A percentile compares a stretch with the other conserved stretches of the same genome.
Conservation (phyloP, 2,113 vertebrate species). For the Polyodon spathula region DNA sequence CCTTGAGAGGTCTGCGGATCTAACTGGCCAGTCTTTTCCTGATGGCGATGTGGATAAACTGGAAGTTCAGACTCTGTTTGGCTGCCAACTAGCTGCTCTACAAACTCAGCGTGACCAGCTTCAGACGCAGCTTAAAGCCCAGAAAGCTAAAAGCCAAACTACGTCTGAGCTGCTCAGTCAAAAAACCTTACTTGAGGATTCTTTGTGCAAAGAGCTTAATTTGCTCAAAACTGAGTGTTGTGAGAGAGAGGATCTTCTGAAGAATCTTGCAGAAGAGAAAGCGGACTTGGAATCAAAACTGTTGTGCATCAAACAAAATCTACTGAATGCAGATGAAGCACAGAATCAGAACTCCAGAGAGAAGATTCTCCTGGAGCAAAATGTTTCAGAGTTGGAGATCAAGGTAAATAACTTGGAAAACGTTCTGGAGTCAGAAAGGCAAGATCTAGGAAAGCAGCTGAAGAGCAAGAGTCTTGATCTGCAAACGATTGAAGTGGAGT, state of each 20-base stretch:
- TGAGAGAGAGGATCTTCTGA: constrained; percentile 35
- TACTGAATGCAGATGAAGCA: constrained; percentile 41
- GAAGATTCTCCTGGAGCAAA: constrained; percentile 41
- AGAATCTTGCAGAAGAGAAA: constrained; percentile 42
- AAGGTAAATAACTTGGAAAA: constrained; percentile 51
- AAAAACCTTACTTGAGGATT: constrained; percentile 33
- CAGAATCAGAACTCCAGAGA: constrained; percentile 38
- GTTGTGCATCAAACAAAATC: constrained; percentile 33
- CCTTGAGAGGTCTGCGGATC: not conserved
- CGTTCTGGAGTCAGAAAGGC: constrained; percentile 47
- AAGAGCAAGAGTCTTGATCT: constrained; percentile 53
- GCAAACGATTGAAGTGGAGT: constrained; percentile 45
- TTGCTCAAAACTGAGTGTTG: constrained; percentile 40
- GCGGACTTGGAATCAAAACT: constrained; percentile 47
- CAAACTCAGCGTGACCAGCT: constrained; percentile 44
- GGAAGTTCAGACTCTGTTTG: constrained; percentile 37
- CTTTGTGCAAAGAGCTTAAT: constrained; percentile 32
- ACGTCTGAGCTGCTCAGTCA: constrained; percentile 39
- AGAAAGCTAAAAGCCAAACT: constrained; percentile 35
- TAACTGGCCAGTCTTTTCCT: not conserved
- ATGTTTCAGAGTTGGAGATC: constrained; percentile 44
- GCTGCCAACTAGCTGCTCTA: constrained; percentile 29
- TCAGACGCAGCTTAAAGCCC: constrained; percentile 38
- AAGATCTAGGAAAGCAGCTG: constrained; percentile 54
- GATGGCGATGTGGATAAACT: not conserved